Base-by-base conservation (phyloP, 2,888 invertebrate species). In the Andrena fulva region DNA sequence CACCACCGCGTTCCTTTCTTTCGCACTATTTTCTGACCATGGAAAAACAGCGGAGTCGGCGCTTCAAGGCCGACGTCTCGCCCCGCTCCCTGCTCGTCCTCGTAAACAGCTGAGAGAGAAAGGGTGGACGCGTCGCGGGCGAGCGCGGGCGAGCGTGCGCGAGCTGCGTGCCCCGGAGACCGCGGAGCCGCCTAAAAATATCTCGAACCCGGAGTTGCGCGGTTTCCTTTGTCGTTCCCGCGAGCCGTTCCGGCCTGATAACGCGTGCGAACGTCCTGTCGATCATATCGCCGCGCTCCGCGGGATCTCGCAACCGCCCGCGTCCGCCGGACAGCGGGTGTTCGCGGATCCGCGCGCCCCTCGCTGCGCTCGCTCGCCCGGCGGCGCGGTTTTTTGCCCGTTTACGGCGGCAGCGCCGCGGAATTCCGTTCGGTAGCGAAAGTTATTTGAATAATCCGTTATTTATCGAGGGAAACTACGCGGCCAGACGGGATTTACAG, bases 1-100 rank as follows among this genome's bases (percentile, higher is more conserved):
- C 33, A 0, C 3, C 42, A 2, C 16, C 48, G n/a, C 24, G 33
- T 35, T 33, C 42, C 54, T 69, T 70, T 35, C 50, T 80, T 64
- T 67, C 80, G 52, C 64, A 24, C 35, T 56, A 64, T 79, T 87
- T 73, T 67, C 24, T 29, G 24, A 68, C 6, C 52, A 56, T 31
- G 62, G 29, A 63, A 68, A 56, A 64, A 74, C 24, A 52, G 68
- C 64, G 56, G 12, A 10, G 75, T 54, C 56, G 29, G 42, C 52
- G 27, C 52, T 50, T 70, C 78, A 87, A 87, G 85, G 89, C 79
- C 72, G 71, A 72, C 77, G 54, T 48, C 79, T 79, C 69, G 74
- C 62, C 74, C 84, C 66, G 35, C 64, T 75, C 72, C 66, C 75
- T 63, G 75, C 50, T 56, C 64, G 62, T 77, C 68, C 79, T 82